A percentile compares a stretch with the other conserved stretches of the same genome.
These are phyloP conservation scores for Charanyca ferruginea DNA, from an alignment of 2,888 invertebrate genomes.

Conservation along the genomic window DNA sequence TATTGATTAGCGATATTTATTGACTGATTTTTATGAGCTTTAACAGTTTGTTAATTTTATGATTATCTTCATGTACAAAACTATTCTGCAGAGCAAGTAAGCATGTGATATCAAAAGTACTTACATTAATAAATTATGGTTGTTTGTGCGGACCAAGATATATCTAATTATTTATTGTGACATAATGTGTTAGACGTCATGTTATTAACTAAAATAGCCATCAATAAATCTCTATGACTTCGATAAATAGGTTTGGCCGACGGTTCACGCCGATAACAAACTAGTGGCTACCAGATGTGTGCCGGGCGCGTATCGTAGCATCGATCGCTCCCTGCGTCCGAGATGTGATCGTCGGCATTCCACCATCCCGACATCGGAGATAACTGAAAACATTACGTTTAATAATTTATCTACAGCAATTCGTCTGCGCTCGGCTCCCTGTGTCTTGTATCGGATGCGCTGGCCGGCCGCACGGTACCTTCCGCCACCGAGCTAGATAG, in stretches of 20 bases:
- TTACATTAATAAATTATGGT: slow-evolving; percentile 64
- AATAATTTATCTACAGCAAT: slow-evolving; percentile 82
- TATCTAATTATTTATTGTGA: slow-evolving; percentile 77
- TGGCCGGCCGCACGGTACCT: slow-evolving; percentile 51
- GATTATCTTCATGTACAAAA: slow-evolving; percentile 41
- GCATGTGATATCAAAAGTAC: slow-evolving; percentile 55
- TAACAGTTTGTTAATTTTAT: slow-evolving; percentile 37
- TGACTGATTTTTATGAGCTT: slow-evolving; percentile 5
- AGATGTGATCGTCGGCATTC: slow-evolving; percentile 81
- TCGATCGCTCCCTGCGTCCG: slow-evolving; percentile 75
- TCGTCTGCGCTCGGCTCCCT: slow-evolving; percentile 74
- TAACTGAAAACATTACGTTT: slow-evolving; percentile 81
- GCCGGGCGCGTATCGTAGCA: slow-evolving; percentile 75
- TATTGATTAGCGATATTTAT: slow-evolving; percentile 26
- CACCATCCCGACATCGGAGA: slow-evolving; percentile 76
- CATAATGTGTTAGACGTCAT: slow-evolving; percentile 79
- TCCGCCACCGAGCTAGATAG: slow-evolving; percentile 55
- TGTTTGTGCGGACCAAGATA: slow-evolving; percentile 61
- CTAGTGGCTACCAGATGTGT: slow-evolving; percentile 83
- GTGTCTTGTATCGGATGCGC: slow-evolving; percentile 60
- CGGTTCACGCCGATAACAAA: slow-evolving; percentile 82
- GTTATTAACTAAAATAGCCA: slow-evolving; percentile 79
- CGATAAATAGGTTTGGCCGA: slow-evolving; percentile 82
- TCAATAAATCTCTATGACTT: slow-evolving; percentile 85
- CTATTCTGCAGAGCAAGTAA: slow-evolving; percentile 34